These are phyloP conservation scores for Rhinichthys klamathensis DNA, from an alignment of 2,113 vertebrate genomes.

Conservation along the genomic window DNA sequence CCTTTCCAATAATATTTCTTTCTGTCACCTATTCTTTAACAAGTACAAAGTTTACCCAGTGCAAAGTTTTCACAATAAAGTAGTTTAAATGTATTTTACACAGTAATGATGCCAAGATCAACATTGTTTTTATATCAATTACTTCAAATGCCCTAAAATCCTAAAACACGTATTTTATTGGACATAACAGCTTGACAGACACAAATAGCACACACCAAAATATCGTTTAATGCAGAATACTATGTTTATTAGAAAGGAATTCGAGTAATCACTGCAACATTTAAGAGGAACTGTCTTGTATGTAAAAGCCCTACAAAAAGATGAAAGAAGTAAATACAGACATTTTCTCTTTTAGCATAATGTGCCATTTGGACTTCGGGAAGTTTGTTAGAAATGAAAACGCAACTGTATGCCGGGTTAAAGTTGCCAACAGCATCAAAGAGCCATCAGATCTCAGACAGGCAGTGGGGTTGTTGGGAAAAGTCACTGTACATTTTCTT, in stretches of 20 bases:
- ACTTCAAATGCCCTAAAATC: background rate
- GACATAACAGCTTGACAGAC: background rate
- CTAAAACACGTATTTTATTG: background rate
- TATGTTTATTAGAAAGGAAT: constrained; percentile 80
- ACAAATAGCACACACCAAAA: constrained; percentile 33
- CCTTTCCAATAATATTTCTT: background rate
- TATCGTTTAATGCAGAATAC: constrained; percentile 73
- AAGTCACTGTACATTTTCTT: constrained; percentile 62
- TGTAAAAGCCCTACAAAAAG: constrained; percentile 69
- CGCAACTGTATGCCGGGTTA: background rate
- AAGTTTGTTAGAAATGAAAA: background rate
- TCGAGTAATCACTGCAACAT: constrained; percentile 59
- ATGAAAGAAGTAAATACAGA: constrained; percentile 47
- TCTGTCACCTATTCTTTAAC: background rate
- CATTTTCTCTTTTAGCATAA: background rate
- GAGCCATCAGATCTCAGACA: constrained; percentile 44
- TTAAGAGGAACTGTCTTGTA: constrained; percentile 65
- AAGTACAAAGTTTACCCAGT: no score
- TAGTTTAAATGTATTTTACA: background rate
- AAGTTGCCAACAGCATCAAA: constrained; percentile 30
- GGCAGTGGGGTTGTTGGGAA: constrained; percentile 27
- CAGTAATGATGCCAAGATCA: background rate
- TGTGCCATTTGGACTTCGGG: background rate
- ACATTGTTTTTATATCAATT: background rate
- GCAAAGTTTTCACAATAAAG: background rate